These are phyloP conservation scores for Brachypteracias leptosomus DNA, from an alignment of 2,113 vertebrate species.

Conservation along the genomic window DNA sequence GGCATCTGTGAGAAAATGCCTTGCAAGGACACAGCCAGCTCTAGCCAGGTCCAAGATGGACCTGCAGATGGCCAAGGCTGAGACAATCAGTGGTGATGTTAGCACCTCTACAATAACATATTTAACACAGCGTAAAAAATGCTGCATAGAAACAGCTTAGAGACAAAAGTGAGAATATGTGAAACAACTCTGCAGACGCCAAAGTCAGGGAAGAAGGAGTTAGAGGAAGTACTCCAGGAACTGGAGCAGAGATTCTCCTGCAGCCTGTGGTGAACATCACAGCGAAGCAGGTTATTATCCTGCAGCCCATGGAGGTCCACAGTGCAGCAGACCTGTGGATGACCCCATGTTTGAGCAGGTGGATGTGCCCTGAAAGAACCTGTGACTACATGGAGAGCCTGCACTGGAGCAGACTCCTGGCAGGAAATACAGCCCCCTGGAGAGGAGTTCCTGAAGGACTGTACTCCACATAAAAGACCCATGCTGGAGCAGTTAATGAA, in stretches of 20 bases:
- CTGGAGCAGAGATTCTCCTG: neutral
- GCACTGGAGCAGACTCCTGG: too few relatives aligned
- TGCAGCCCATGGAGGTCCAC: neutral
- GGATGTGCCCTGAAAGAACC: neutral
- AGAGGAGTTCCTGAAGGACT: neutral
- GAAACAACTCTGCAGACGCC: neutral
- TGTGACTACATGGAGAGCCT: neutral
- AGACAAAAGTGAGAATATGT: neutral
- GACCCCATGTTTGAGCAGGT: neutral
- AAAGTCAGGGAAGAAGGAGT: neutral
- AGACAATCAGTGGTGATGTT: neutral
- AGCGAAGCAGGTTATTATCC: neutral
- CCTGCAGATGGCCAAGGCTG: neutral
- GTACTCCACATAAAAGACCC: too few relatives aligned
- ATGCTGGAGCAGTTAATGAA: neutral
- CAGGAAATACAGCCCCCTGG: too few relatives aligned
- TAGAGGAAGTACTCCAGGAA: neutral
- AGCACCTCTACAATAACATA: neutral
- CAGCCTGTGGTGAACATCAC: neutral
- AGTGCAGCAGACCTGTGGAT: neutral
- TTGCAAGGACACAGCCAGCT: neutral
- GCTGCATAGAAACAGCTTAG: neutral
- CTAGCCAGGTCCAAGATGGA: neutral
- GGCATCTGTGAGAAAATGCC: neutral
- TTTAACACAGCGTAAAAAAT: neutral